Conservation (phyloP, 2,113 vertebrate species). For the Isurus oxyrinchus region DNA sequence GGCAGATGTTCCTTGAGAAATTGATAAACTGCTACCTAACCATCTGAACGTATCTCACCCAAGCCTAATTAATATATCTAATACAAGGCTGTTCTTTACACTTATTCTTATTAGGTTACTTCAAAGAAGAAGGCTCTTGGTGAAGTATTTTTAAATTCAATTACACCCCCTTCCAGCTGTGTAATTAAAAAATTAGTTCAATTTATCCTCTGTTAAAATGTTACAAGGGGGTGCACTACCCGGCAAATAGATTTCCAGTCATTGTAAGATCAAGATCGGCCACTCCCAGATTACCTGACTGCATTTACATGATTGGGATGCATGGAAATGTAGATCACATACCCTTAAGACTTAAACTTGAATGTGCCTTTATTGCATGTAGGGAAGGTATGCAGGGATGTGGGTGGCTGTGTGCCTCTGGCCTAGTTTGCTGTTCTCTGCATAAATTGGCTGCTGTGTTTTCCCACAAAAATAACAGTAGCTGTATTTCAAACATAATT, state of each 20-base stretch:
- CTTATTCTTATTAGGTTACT: neutral
- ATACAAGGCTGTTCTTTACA: neutral
- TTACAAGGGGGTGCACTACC: neutral
- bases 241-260: neutral
- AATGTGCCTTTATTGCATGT: neutral
- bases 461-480: neutral
- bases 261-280: neutral
- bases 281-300: neutral
- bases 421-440: neutral
- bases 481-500: neutral
- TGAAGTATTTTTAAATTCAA: neutral
- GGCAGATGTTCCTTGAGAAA: neutral
- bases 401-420: neutral
- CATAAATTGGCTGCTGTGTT: neutral
- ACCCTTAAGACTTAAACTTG: neutral
- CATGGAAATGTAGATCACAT: neutral
- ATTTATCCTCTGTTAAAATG: neutral
- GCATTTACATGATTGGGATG: neutral
- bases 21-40: neutral
- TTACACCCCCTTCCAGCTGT: neutral
- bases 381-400: neutral
- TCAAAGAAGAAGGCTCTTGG: neutral
- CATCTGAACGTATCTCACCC: neutral
- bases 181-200: neutral
- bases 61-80: conserved; percentile 8